These are phyloP conservation scores for Piprites chloris DNA, from an alignment of 2,113 vertebrate species.

Conservation along the genomic window DNA sequence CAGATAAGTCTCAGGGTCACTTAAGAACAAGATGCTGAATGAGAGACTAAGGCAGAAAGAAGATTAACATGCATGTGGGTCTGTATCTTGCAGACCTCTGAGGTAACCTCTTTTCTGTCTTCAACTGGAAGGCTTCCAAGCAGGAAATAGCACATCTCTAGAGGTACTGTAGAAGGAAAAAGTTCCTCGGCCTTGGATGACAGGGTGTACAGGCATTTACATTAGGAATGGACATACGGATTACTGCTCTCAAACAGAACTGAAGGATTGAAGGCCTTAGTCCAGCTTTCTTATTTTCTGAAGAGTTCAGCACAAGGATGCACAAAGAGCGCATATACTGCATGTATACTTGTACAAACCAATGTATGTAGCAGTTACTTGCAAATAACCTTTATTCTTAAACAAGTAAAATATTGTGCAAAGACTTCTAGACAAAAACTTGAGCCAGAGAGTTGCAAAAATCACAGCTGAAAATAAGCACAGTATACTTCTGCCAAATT, in stretches of 20 bases:
- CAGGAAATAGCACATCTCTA: not conserved
- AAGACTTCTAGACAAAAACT: not conserved
- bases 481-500: not conserved
- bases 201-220: not conserved
- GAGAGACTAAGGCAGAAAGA: not conserved
- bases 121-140: not conserved
- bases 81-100: not conserved
- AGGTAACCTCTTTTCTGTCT: not conserved
- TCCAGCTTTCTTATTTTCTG: not conserved
- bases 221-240: not conserved
- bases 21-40: not conserved
- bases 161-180: not conserved
- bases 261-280: not conserved
- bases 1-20: not conserved
- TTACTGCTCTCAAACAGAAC: not conserved
- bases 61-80: not conserved
- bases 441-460: not conserved
- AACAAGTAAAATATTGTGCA: not conserved
- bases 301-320: not conserved
- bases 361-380: not conserved
- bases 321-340: not conserved
- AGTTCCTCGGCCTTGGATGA: not conserved
- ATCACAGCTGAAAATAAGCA: not conserved
- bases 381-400: not conserved
- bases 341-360: not conserved